Percentiles rank a stretch among this genome's conserved stretches.
Conservation (phyloP, 2,888 invertebrate species). For the Agrotis exclamationis region DNA sequence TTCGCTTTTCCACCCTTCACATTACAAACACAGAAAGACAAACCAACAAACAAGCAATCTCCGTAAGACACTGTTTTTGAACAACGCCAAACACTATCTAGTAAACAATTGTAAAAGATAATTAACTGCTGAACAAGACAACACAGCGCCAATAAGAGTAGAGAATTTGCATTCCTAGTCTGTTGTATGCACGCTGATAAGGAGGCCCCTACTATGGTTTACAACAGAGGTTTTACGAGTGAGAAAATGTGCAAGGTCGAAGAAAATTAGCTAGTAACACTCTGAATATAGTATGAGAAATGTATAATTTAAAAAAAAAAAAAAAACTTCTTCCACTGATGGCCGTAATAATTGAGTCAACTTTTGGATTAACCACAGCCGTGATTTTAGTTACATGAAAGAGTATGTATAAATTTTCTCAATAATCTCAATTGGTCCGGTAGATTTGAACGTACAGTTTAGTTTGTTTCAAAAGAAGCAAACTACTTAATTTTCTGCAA, state of each 20-base stretch:
- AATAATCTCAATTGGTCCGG: no score
- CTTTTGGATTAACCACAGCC: no score
- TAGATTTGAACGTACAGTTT: no score
- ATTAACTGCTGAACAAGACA: conserved; percentile 66
- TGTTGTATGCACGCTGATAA: conserved; percentile 73
- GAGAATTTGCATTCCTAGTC: conserved; percentile 70
- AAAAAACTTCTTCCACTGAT: no score
- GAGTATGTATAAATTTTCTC: no score
- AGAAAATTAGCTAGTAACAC: no score
- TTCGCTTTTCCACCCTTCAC: neutral
- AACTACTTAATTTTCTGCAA: no score
- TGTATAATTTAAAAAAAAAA: no score
- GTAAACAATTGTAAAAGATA: conserved; percentile 65
- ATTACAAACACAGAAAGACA: conserved; percentile 22
- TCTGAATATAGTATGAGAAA: no score
- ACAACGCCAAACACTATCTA: conserved; percentile 56
- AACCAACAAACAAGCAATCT: conserved; percentile 39
- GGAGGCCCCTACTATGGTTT: conserved; percentile 44
- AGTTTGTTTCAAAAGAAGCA: no score
- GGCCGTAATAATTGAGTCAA: no score
- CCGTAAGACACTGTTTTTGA: conserved; percentile 29
- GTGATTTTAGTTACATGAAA: no score
- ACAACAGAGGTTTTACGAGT: neutral
- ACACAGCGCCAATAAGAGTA: conserved; percentile 65
- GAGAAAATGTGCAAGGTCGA: neutral